Conservation (phyloP, 2,888 invertebrate genomes). For the Syrista parreyssii region DNA sequence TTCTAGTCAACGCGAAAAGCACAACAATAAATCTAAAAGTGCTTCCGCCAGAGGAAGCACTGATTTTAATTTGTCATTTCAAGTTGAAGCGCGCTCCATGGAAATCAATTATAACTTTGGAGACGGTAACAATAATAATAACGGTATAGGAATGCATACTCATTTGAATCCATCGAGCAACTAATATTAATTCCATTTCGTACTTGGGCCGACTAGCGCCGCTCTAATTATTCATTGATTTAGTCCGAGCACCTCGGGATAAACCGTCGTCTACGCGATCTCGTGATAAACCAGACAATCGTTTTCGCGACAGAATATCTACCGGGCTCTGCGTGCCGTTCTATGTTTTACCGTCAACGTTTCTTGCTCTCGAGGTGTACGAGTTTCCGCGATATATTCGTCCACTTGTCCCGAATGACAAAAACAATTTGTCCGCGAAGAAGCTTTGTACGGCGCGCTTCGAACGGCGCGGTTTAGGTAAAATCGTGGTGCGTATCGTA, state of each 20-base stretch:
- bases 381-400: background rate
- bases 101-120: conserved; percentile 48
- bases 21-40: background rate
- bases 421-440: background rate
- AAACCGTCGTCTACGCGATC: background rate
- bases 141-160: conserved; percentile 13
- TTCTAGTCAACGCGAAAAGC: background rate
- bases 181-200: conserved; percentile 6
- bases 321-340: background rate
- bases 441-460: conserved; percentile 23
- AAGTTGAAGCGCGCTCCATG: conserved; percentile 32
- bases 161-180: conserved; percentile 8
- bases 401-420: background rate
- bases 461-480: conserved; percentile 48
- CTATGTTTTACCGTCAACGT: background rate
- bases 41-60: conserved; percentile 20
- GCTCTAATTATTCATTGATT: conserved; percentile 8
- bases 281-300: background rate
- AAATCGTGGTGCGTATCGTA: conserved; percentile 30
- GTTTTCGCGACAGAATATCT: background rate
- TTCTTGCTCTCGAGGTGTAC: background rate
- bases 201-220: background rate
- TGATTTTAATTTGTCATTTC: conserved; percentile 45
- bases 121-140: conserved; percentile 35
- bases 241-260: background rate